Base-by-base conservation (phyloP, 2,888 invertebrate genomes). In the Pammene fasciana region DNA sequence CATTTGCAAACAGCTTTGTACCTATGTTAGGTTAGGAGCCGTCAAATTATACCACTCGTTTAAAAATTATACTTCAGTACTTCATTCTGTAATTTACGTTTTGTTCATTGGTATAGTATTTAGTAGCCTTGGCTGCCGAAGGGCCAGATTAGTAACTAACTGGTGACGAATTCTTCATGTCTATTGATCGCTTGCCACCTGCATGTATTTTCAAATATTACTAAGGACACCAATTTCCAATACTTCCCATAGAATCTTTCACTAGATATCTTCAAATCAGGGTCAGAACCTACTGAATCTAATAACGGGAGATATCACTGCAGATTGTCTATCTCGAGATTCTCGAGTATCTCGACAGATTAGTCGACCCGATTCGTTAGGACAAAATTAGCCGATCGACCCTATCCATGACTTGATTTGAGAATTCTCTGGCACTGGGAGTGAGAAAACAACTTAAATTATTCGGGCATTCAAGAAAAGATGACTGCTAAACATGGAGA, bases 111-210 rank as follows among this genome's bases (percentile, higher is more conserved):
- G n/a, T n/a, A n/a, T n/a, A n/a, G n/a, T n/a, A n/a, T n/a, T n/a
- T n/a, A n/a, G n/a, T n/a, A n/a, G n/a, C n/a, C n/a, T n/a, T n/a
- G 8, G 9, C 7, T 5, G 45, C 45, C 45, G 45, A 45, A 45
- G n/a, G 45, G n/a, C 13, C 6, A 5, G 45, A n/a, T 45, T 45
- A 45, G n/a, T 1, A 13, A 7, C 46, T 1, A 13, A 7, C 46
- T 13, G 41, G 38, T 41, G 34, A 43, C 36, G 50, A 66, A 83
- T 82, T 83, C 80, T 85, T 81, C 76, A 81, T 72, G 74, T 79
- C 71, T 73, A 79, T 80, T 78, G 77, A 83, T 79, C 74, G 72
- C 66, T 72, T 68, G 70, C 75, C 75, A 78, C 80, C 79, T 80
- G 79, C 75, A 78, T 72, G 72, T 70, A 66, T 76, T 78, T 70